Percentiles rank a stretch among this genome's conserved stretches.
phyloP scores from a whole-genome alignment of 2,113 vertebrate species.

The Pterophyllum scalare region DNA sequence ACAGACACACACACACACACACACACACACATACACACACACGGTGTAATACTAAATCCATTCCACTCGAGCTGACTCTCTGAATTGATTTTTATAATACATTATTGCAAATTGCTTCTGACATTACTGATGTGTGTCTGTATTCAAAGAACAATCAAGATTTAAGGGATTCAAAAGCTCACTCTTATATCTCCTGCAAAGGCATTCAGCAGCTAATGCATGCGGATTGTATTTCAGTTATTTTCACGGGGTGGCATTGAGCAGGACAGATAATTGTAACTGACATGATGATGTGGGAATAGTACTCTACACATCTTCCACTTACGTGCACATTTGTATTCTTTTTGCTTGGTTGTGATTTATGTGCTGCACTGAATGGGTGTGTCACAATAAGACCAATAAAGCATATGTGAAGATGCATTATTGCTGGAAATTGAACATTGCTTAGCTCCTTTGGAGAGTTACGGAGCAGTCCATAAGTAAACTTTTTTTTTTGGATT shows the following conservation, averaged over 20 bases:
- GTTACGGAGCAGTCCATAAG: not conserved
- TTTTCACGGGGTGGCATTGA: not conserved
- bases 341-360: not conserved
- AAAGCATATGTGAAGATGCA: not conserved
- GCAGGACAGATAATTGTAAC: slow-evolving; percentile 14
- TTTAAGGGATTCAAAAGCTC: slow-evolving; percentile 23
- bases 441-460: not conserved
- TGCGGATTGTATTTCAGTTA: slow-evolving; percentile 23
- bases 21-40: not conserved
- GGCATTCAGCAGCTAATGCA: slow-evolving; percentile 14
- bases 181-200: not conserved
- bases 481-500: not conserved
- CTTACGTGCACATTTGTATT: not conserved
- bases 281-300: not conserved
- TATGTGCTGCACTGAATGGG: not conserved
- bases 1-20: not conserved
- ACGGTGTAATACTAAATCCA: not conserved
- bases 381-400: not conserved
- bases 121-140: slow-evolving; percentile 20
- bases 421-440: not conserved
- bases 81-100: slow-evolving; percentile 27
- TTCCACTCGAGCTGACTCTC: not conserved
- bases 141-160: slow-evolving; percentile 6
- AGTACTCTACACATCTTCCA: not conserved
- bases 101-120: slow-evolving; percentile 12